phyloP scores from a whole-genome alignment of 2,113 vertebrate genomes.

The Psophia crepitans region DNA sequence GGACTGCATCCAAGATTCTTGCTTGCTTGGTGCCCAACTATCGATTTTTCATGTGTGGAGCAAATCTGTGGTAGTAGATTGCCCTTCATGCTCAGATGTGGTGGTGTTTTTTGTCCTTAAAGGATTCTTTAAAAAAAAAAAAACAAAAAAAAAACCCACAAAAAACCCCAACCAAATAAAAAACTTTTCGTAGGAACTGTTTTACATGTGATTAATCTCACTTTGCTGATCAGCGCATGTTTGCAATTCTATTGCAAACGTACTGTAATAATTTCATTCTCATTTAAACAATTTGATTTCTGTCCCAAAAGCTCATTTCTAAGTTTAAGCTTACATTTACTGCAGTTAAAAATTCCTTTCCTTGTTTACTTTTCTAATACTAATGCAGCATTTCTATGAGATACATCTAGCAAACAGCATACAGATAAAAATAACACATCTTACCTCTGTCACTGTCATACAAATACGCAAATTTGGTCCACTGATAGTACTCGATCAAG shows the following conservation, averaged over 20 bases:
- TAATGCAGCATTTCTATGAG: neutral
- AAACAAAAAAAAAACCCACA: neutral
- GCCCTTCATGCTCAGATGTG: neutral
- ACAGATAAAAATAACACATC: neutral
- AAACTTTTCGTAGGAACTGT: neutral
- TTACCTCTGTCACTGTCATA: slow-evolving; percentile 98
- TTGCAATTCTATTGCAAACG: neutral
- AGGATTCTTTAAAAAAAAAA: neutral
- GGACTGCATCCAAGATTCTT: neutral
- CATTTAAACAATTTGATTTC: neutral
- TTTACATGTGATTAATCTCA: neutral
- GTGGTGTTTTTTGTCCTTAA: neutral
- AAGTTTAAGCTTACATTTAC: neutral
- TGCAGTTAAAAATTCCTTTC: neutral
- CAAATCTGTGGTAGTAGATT: neutral
- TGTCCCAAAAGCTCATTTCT: neutral
- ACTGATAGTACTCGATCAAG: slow-evolving; percentile 98
- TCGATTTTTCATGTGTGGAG: accelerated
- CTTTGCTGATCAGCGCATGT: neutral
- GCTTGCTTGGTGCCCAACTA: neutral
- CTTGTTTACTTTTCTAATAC: neutral
- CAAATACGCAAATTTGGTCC: slow-evolving; percentile 98
- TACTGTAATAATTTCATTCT: neutral
- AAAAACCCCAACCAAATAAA: no score
- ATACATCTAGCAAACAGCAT: neutral